Conservation (phyloP, 2,113 vertebrate species). For the Tenebrosternarchus preto region DNA sequence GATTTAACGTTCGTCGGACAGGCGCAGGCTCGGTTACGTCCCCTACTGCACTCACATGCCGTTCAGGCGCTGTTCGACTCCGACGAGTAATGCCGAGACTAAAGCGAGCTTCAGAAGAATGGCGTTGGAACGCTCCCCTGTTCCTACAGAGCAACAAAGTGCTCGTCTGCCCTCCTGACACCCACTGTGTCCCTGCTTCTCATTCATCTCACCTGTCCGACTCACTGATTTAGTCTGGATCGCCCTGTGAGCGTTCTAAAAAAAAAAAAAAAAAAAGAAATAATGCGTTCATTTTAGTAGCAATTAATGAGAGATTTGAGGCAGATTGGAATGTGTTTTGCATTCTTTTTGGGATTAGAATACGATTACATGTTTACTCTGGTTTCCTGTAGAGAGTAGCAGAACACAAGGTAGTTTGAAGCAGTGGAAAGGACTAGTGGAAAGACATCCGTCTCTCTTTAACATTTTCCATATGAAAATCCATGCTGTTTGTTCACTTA, state of each 20-base stretch:
- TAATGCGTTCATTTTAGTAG: constrained; percentile 19
- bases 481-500: no score
- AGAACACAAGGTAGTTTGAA: neutral
- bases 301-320: constrained; percentile 27
- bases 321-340: constrained; percentile 25
- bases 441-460: neutral
- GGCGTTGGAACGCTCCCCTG: no score
- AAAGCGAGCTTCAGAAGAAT: no score
- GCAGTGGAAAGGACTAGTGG: neutral
- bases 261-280: no score
- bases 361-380: constrained; percentile 8
- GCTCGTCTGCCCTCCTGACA: no score
- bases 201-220: neutral
- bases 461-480: neutral
- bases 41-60: no score
- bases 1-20: no score
- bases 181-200: no score
- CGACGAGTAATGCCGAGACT: no score
- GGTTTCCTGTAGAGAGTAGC: neutral
- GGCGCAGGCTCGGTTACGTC: no score
- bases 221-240: neutral
- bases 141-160: no score
- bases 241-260: constrained; percentile 4
- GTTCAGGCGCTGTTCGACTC: no score
- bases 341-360: constrained; percentile 46